A percentile compares a stretch with the other conserved stretches of the same genome.
Evolutionary conservation across 2,888 invertebrate species (phyloP).

Genomic region (Rhogogaster chlorosoma): DNA sequence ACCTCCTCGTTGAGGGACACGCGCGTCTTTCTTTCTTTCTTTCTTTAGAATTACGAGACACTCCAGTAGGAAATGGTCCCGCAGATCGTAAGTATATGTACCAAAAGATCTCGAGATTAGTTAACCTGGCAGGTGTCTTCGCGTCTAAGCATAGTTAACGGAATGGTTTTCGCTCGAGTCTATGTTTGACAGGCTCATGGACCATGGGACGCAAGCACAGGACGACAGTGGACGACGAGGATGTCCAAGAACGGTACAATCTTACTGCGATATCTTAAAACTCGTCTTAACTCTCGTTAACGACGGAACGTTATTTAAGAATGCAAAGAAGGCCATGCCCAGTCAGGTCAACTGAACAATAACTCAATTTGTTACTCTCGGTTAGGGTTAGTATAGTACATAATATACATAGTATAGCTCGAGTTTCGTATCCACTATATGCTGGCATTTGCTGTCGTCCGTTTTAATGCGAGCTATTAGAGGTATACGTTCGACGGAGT

Average conservation of each 20-base stretch:
- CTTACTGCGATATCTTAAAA: slow-evolving; percentile 38
- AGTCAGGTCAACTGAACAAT: slow-evolving; percentile 34
- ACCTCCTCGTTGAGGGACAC: neutral
- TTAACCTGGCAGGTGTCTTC: slow-evolving; percentile 45
- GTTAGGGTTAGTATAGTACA: neutral
- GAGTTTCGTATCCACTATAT: neutral
- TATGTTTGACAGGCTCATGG: slow-evolving; percentile 25
- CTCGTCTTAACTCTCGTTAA: slow-evolving; percentile 25
- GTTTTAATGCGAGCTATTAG: neutral
- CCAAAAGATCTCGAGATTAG: slow-evolving; percentile 24
- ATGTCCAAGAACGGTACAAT: slow-evolving; percentile 18
- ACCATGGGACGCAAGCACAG: neutral
- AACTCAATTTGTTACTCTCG: slow-evolving; percentile 44
- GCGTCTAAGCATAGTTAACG: slow-evolving; percentile 11
- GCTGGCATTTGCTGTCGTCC: slow-evolving; percentile 42
- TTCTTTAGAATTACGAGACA: neutral
- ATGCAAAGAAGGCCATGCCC: slow-evolving; percentile 10
- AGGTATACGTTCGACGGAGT: slow-evolving; percentile 32
- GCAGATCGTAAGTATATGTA: neutral
- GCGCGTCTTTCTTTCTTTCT: neutral
- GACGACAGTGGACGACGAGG: neutral
- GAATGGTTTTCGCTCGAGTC: neutral
- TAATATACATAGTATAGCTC: neutral
- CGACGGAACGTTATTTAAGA: slow-evolving; percentile 16
- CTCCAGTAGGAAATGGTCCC: neutral